Evolutionary conservation across 37 sponge, comb jelly and placozoan species (phyloP).

Genomic region (Diacarnus erythraeanus): DNA sequence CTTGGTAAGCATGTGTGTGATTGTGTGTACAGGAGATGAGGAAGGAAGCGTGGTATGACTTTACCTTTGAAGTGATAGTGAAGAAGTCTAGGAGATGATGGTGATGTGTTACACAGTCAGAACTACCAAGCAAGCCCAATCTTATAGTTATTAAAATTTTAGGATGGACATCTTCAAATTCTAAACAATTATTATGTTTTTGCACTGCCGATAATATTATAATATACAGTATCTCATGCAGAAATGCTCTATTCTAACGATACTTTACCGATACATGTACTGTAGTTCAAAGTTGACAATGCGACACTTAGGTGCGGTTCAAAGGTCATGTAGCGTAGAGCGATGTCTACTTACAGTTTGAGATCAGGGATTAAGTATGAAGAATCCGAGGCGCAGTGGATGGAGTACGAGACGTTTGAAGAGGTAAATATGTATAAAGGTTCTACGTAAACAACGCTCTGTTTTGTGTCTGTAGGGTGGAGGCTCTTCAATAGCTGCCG

Average conservation of each 20-base stretch:
- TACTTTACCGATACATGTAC: background rate
- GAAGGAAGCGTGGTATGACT: conserved; percentile 26
- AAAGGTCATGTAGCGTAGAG: background rate
- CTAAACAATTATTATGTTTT: background rate
- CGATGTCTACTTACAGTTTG: background rate
- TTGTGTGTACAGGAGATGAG: conserved; percentile 5
- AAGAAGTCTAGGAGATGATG: background rate
- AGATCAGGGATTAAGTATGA: background rate
- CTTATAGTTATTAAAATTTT: no score
- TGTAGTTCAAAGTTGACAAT: no score
- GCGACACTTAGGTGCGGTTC: no score
- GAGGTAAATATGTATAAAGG: background rate
- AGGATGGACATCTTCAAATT: no score
- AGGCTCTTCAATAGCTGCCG: conserved; percentile 42
- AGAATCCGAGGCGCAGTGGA: conserved; percentile 6
- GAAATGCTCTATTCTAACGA: background rate
- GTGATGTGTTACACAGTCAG: no score
- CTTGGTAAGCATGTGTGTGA: background rate
- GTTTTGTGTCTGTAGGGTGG: background rate
- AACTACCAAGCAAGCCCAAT: no score
- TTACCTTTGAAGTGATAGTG: conserved; percentile 23
- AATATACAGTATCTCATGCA: background rate
- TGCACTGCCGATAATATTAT: background rate
- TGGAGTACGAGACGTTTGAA: conserved; percentile 11
- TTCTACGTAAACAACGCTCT: background rate